These are phyloP conservation scores for Philereme transversata DNA, from an alignment of 2,888 invertebrate genomes.

Conservation along the genomic window DNA sequence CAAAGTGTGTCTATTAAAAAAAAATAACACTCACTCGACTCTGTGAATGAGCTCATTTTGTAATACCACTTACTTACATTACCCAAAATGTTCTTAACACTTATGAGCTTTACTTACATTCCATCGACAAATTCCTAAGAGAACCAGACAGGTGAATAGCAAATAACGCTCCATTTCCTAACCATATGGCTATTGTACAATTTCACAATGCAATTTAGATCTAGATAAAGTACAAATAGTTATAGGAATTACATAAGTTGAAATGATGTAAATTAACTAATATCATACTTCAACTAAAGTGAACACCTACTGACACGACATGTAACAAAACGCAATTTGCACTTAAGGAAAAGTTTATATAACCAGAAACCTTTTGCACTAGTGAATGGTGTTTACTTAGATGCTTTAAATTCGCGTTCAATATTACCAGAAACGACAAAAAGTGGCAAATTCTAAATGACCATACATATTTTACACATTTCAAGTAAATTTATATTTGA, in stretches of 20 bases:
- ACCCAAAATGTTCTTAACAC: constrained; percentile 81
- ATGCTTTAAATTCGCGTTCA: constrained; percentile 69
- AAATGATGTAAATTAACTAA: constrained; percentile 81
- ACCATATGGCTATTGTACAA: constrained; percentile 80
- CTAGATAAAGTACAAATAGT: constrained; percentile 83
- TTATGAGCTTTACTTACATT: constrained; percentile 78
- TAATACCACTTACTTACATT: constrained; percentile 78
- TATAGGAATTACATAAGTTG: constrained; percentile 78
- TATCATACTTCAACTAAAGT: constrained; percentile 74
- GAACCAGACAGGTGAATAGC: constrained; percentile 72
- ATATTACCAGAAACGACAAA: constrained; percentile 64
- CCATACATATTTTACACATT: constrained; percentile 70
- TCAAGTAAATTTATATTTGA: constrained; percentile 69
- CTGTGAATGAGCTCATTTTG: constrained; percentile 78
- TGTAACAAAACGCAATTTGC: constrained; percentile 70
- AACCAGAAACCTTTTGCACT: constrained; percentile 73
- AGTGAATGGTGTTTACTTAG: constrained; percentile 70
- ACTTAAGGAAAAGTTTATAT: constrained; percentile 75
- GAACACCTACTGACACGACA: constrained; percentile 80
- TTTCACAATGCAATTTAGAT: constrained; percentile 81
- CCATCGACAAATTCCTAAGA: constrained; percentile 73
- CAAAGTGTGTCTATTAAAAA: constrained; percentile 75
- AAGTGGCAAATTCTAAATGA: constrained; percentile 70
- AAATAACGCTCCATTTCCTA: constrained; percentile 79
- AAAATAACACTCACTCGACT: constrained; percentile 79